phyloP scores from a whole-genome alignment of 1,140 invertebrate genomes.

The Drosophila miranda region DNA sequence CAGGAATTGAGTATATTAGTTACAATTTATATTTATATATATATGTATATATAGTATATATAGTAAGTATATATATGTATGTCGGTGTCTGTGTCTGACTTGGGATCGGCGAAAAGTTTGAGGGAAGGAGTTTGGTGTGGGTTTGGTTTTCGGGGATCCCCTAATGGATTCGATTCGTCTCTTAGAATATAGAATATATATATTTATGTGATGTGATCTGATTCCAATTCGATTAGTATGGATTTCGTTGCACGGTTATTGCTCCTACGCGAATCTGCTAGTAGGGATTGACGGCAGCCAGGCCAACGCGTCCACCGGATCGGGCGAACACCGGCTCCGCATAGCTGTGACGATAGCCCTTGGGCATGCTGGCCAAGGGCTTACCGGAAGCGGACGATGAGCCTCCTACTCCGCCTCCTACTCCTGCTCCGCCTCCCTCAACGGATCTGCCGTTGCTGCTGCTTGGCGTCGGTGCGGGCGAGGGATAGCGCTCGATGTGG shows the following conservation, averaged over 20 bases:
- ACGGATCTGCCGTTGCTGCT: constrained; percentile 32
- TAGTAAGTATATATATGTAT: not conserved
- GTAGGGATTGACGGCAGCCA: constrained; percentile 81
- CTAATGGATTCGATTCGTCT: too few relatives aligned
- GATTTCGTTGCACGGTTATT: constrained; percentile 52
- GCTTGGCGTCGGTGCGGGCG: constrained; percentile 54
- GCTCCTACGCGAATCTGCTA: constrained; percentile 20
- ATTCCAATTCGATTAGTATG: constrained; percentile 29
- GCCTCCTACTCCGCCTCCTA: not conserved
- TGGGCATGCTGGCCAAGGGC: constrained; percentile 64
- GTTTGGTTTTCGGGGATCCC: too few relatives aligned
- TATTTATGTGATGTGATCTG: not conserved
- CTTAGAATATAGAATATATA: not conserved
- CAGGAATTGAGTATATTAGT: constrained; percentile 23
- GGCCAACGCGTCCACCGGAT: constrained; percentile 74
- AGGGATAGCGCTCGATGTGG: constrained; percentile 56
- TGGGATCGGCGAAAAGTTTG: too few relatives aligned
- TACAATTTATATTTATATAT: constrained; percentile 13
- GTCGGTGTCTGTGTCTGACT: not conserved
- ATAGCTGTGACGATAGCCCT: constrained; percentile 84
- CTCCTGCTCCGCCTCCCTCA: not conserved
- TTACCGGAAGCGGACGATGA: constrained; percentile 40
- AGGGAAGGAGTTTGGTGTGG: too few relatives aligned
- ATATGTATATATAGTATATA: constrained; percentile 5
- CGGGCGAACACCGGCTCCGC: constrained; percentile 82